phyloP scores from a whole-genome alignment of 92 coral and sea anemone species.

The Palythoa grandiflora region DNA sequence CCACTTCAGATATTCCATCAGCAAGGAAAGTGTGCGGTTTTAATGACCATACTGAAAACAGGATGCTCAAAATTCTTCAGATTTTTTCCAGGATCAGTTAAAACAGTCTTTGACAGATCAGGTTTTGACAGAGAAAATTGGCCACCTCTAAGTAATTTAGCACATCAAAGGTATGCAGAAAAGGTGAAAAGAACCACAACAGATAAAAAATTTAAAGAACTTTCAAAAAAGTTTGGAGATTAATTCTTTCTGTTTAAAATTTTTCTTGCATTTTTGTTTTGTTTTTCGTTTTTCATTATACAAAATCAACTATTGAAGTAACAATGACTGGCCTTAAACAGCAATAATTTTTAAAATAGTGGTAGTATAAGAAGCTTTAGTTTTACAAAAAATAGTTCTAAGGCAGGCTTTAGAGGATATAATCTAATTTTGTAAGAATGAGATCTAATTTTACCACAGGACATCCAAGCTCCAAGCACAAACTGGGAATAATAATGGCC shows the following conservation, averaged over 20 bases:
- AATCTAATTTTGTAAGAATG: too few relatives aligned
- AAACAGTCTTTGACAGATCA: slow-evolving; percentile 48
- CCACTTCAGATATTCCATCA: slow-evolving; percentile 62
- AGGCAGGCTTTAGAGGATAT: too few relatives aligned
- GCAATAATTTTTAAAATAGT: too few relatives aligned
- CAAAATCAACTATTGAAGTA: neutral
- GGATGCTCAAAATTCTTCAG: slow-evolving; percentile 69
- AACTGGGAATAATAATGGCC: too few relatives aligned
- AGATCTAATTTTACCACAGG: too few relatives aligned
- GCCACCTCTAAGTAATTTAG: slow-evolving; percentile 34
- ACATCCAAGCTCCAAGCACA: too few relatives aligned
- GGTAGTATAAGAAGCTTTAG: too few relatives aligned
- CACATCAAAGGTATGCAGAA: slow-evolving; percentile 56
- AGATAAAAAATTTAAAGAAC: slow-evolving; percentile 34
- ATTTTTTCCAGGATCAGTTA: slow-evolving; percentile 62
- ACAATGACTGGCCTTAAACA: too few relatives aligned
- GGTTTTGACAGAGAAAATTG: slow-evolving; percentile 2
- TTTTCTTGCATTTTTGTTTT: too few relatives aligned
- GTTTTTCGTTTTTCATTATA: too few relatives aligned
- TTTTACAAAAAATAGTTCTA: too few relatives aligned
- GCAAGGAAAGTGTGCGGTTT: slow-evolving; percentile 65
- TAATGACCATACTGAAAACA: slow-evolving; percentile 52
- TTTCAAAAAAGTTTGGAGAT: slow-evolving; percentile 49
- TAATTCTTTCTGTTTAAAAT: too few relatives aligned
- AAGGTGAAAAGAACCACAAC: slow-evolving; percentile 33